Evolutionary conservation across 1,140 invertebrate species (phyloP), one percentile per base, ranked within the genome.

Genomic region (Mya arenaria): DNA sequence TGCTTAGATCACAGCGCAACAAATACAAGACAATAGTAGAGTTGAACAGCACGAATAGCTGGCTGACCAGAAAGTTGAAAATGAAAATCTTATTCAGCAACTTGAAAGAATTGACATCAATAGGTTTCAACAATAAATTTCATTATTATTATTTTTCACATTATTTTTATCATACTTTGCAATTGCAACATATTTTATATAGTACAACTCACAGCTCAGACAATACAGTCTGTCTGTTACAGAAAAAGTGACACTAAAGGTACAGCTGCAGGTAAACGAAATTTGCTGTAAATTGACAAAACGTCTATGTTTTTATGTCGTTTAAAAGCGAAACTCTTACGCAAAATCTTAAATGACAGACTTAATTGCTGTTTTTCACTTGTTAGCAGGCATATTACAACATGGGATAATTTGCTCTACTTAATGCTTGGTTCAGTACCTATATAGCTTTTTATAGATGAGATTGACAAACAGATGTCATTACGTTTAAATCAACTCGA

Each of bases 381-480:
- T 60, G 79, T 84, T 23, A 86, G 84, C 39, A 36, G 78, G 52
- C 82, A 85, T 44, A 93, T 80, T 36, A 55, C 83, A 6, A 83
- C 84, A 52, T 85, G 71, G 69, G 36, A 55, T 30, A 85, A 75
- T 55, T 83, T 83, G 60, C 37, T 83, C 37, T 83, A 80, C 60
- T 74, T 83, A 52, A 36, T 75, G 44, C 36, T 83, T 28, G 75
- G 69, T 48, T 63, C 56, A 1, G 66, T 75, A 36, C 55, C 69
- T 62, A 81, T 81, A 23, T 83, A 65, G 71, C 55, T 65, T 4
- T 52, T 28, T 17, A 79, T 32, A 81, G 41, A 68, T 37, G 17
- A 41, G 37, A 58, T 85, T 32, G 0, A 82, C 30, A 94, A 94
- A 56, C 95, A 93, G 78, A 96, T 94, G 85, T 94, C 95, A 81